phyloP scores from a whole-genome alignment of 1,140 invertebrate genomes.

The Drosophila ficusphila region DNA sequence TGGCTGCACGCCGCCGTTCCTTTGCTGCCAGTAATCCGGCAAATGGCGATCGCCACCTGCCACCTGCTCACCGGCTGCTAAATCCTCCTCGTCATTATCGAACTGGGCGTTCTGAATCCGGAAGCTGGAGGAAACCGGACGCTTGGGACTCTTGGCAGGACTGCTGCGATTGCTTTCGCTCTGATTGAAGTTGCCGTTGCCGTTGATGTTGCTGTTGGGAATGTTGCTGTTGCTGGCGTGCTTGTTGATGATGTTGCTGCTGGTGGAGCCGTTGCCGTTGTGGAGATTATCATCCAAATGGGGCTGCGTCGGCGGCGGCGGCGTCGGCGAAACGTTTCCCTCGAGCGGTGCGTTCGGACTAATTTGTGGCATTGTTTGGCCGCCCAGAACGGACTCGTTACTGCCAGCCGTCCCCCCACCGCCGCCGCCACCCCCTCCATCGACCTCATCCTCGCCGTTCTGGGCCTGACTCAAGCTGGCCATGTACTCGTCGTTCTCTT shows the following conservation, averaged over 20 bases:
- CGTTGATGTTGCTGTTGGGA: conserved; percentile 27
- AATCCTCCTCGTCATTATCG: conserved; percentile 68
- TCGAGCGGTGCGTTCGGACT: conserved; percentile 83
- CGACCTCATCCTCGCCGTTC: conserved; percentile 42
- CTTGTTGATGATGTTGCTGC: conserved; percentile 16
- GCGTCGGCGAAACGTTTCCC: conserved; percentile 78
- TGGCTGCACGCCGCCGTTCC: conserved; percentile 51
- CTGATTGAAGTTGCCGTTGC: conserved; percentile 22
- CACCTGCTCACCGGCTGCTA: conserved; percentile 53
- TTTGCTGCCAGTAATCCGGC: conserved; percentile 76
- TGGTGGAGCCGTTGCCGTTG: conserved; percentile 31
- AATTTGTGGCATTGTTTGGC: conserved; percentile 83
- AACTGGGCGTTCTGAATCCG: conserved; percentile 61
- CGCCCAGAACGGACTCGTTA: conserved; percentile 68
- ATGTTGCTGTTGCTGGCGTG: conserved; percentile 19
- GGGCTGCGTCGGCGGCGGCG: conserved; percentile 62
- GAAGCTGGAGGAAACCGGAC: conserved; percentile 53
- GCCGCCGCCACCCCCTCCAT: conserved; percentile 43
- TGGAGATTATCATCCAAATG: conserved; percentile 74
- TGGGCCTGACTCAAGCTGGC: conserved; percentile 42
- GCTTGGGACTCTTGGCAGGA: conserved; percentile 58
- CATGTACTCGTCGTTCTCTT: conserved; percentile 72
- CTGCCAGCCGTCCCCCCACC: conserved; percentile 54
- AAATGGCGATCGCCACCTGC: conserved; percentile 34
- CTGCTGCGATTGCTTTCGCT: conserved; percentile 62